Conservation (phyloP, 2,888 invertebrate genomes). For the Ormyrus rosae region DNA sequence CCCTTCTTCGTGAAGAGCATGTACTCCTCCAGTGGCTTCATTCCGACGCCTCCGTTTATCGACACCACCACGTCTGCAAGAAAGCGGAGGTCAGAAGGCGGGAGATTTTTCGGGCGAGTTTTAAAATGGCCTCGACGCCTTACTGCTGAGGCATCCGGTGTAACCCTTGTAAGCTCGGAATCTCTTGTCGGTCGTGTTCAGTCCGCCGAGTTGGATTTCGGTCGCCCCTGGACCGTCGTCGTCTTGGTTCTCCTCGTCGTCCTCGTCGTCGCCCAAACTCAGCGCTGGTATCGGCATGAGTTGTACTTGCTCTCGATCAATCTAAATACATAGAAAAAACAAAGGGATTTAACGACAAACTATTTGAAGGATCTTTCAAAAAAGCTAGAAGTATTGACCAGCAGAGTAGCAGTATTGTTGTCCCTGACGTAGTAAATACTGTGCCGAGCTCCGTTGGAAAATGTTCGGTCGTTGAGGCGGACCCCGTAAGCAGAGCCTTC, state of each 20-base stretch:
- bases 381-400: conserved; percentile 68
- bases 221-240: conserved; percentile 79
- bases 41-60: conserved; percentile 82
- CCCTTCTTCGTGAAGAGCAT: conserved; percentile 93
- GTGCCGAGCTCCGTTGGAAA: conserved; percentile 88
- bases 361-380: neutral
- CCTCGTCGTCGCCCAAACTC: conserved; percentile 80
- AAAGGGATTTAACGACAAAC: too few relatives aligned
- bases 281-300: conserved; percentile 83
- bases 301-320: conserved; percentile 86
- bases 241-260: conserved; percentile 64
- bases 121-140: conserved; percentile 72
- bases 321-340: conserved; percentile 70
- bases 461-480: conserved; percentile 86
- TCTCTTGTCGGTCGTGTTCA: conserved; percentile 89
- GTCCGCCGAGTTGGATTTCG: conserved; percentile 91
- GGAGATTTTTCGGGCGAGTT: too few relatives aligned
- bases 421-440: conserved; percentile 84
- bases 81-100: neutral
- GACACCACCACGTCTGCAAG: conserved; percentile 88
- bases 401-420: conserved; percentile 82
- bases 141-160: conserved; percentile 93
- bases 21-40: conserved; percentile 94
- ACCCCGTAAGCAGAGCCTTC: conserved; percentile 86
- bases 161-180: conserved; percentile 91